Base-by-base conservation (phyloP, 1,140 invertebrate genomes). In the Drosophila malerkotliana region DNA sequence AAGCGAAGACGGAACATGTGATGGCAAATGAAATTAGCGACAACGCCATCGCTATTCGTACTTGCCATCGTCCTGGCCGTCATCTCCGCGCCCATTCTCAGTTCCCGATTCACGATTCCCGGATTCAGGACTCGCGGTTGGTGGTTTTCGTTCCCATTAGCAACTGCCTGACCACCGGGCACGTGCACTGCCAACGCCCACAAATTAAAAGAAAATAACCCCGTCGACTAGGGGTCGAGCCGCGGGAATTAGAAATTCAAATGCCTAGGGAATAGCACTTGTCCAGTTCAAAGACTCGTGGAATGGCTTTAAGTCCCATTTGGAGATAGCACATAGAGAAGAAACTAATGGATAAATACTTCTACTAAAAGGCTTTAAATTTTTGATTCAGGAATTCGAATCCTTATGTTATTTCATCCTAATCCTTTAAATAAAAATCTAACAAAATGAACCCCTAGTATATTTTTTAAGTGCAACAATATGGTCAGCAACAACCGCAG, bases 1-100 rank as follows among this genome's bases (percentile, higher is more conserved):
- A 66, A 75, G 75, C 67, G 81, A 48, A 60, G 63, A 62, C 69
- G 59, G 59, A 74, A 84, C 80, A 73, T 85, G 76, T 84, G 77
- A 72, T 64, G 58, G 72, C 61, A 82, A 87, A 88, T 87, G 78
- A 87, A 87, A 87, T 87, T 87, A 87, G 83, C 83, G 66, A 62
- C 34, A 37, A 37, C 63, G 68, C 72, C 58, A 73, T 74, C 64
- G 52, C 60, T 32, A 64, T 47, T 56, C 56, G 26, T 47, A 60
- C 34, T 37, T 21, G 49, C 39, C 53, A 34, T 47, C 45, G 41
- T 8, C 34, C 10, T 12, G 10, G 34, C 51, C 44, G 18, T 18
- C 18, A 34, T 18, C 14, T 9, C 26, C 37, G 37, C 30, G 9
- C 18, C 52, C 48, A 58, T 24, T 49, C 32, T 9, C 34, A 28